Evolutionary conservation across 2,888 invertebrate genomes (phyloP).

Genomic region (Dasypogon diadema): DNA sequence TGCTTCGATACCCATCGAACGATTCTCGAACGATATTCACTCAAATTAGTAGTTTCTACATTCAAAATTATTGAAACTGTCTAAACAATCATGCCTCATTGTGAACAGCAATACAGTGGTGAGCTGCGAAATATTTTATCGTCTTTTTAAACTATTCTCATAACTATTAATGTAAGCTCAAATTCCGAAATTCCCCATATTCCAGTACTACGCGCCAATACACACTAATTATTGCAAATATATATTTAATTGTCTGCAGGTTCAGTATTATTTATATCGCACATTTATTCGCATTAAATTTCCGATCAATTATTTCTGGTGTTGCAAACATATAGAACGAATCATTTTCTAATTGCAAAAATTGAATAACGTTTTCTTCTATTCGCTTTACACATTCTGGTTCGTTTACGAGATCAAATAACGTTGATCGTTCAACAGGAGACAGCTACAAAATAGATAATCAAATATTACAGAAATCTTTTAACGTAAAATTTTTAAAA

Average conservation of each 20-base stretch:
- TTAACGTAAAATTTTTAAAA: not conserved
- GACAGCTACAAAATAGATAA: not conserved
- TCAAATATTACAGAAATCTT: not conserved
- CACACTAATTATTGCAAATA: too few relatives aligned
- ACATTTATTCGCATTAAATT: not conserved
- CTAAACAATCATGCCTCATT: too few relatives aligned
- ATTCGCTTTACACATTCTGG: not conserved
- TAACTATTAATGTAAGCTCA: too few relatives aligned
- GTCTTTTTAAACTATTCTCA: too few relatives aligned
- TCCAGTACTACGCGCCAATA: not conserved
- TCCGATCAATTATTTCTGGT: constrained; percentile 12
- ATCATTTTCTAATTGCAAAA: constrained; percentile 10
- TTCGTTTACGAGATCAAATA: not conserved
- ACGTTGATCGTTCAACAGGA: not conserved
- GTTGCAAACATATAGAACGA: constrained; percentile 45
- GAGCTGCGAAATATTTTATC: too few relatives aligned
- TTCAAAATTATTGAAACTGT: too few relatives aligned
- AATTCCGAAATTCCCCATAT: too few relatives aligned
- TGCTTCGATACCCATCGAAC: too few relatives aligned
- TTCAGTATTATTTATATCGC: not conserved
- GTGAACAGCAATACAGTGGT: too few relatives aligned
- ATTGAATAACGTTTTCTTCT: constrained; percentile 7
- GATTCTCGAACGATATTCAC: too few relatives aligned
- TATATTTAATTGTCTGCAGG: too few relatives aligned
- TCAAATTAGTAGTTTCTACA: too few relatives aligned